These are phyloP conservation scores for Cephus spinipes DNA, from an alignment of 2,888 invertebrate genomes.

Conservation along the genomic window DNA sequence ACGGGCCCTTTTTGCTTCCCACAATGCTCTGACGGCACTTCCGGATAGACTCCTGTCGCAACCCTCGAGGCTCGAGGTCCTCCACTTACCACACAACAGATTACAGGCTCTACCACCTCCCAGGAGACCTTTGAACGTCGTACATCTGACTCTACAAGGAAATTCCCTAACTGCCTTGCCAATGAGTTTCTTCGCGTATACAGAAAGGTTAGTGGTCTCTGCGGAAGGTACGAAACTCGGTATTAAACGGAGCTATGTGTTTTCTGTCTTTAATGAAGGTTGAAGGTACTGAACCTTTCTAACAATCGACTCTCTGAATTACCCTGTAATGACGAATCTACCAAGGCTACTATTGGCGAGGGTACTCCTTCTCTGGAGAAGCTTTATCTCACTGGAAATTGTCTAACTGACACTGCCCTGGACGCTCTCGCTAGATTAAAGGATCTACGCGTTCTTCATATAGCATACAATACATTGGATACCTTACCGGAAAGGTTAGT, in stretches of 20 bases:
- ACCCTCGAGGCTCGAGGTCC: constrained; percentile 77
- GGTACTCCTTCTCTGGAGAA: constrained; percentile 71
- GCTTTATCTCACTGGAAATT: constrained; percentile 81
- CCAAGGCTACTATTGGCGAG: constrained; percentile 40
- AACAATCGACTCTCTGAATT: constrained; percentile 81
- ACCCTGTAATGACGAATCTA: constrained; percentile 72
- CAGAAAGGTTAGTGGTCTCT: constrained; percentile 68
- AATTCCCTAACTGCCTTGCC: constrained; percentile 82
- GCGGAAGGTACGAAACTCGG: background rate
- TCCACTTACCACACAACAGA: constrained; percentile 84
- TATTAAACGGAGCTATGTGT: background rate
- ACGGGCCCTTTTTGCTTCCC: constrained; percentile 79
- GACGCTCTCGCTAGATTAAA: constrained; percentile 75
- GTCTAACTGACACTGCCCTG: constrained; percentile 77
- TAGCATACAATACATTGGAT: constrained; percentile 84
- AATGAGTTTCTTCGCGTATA: constrained; percentile 78
- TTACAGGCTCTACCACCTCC: constrained; percentile 80
- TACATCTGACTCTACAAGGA: constrained; percentile 78
- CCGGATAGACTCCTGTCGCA: constrained; percentile 83
- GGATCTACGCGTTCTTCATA: constrained; percentile 78
- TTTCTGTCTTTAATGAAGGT: constrained; percentile 51
- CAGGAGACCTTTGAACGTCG: constrained; percentile 77
- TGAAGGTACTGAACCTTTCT: constrained; percentile 81
- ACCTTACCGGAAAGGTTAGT: constrained; percentile 75
- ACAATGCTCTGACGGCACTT: constrained; percentile 77